Evolutionary conservation across 2,113 vertebrate genomes (phyloP).

Genomic region (Vimba vimba): DNA sequence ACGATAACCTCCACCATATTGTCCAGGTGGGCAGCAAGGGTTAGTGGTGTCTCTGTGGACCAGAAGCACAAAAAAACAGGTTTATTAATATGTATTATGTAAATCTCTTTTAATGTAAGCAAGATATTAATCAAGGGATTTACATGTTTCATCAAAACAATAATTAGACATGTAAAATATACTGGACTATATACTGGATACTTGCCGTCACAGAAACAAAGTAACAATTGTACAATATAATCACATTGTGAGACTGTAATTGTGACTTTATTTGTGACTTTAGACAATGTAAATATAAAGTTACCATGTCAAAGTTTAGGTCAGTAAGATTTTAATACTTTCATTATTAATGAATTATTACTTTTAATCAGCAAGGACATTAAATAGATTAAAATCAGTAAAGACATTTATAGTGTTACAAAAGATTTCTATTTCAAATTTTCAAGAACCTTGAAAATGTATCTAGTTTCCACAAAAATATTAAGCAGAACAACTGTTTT

Average conservation of each 20-base stretch:
- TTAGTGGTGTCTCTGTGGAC: slow-evolving; percentile 81
- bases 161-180: background rate
- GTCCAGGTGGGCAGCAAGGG: slow-evolving; percentile 81
- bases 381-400: background rate
- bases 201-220: background rate
- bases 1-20: slow-evolving; percentile 79
- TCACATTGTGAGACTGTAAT: background rate
- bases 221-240: background rate
- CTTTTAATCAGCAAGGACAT: background rate
- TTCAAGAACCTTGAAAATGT: background rate
- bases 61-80: slow-evolving; percentile 3
- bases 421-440: background rate
- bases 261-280: background rate
- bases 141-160: background rate
- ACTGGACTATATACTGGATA: background rate
- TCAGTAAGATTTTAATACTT: background rate
- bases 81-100: background rate
- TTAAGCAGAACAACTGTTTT: background rate
- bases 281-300: background rate
- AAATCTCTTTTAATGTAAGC: slow-evolving; percentile 1
- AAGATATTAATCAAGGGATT: background rate
- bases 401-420: background rate
- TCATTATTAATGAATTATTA: too few relatives aligned
- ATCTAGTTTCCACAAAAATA: background rate
- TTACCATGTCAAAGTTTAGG: background rate